Percentiles rank a stretch among this genome's conserved stretches.
These are phyloP conservation scores for Flexamia atlantica DNA, from an alignment of 2,888 invertebrate genomes.

Conservation along the genomic window DNA sequence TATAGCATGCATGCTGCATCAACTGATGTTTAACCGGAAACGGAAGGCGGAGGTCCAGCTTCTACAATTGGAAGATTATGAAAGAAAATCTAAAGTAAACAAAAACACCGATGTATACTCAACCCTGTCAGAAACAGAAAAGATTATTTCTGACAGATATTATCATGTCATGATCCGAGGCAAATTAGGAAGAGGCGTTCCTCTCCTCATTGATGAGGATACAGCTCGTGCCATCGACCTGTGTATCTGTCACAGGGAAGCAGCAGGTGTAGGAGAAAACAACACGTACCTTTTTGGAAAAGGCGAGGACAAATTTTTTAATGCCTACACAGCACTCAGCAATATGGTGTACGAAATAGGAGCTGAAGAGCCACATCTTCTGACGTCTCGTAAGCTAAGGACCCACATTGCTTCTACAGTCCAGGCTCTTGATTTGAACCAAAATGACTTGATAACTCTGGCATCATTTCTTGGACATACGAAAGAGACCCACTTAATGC, in stretches of 20 bases:
- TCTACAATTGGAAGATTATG: neutral
- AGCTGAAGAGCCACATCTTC: neutral
- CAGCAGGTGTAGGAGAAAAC: neutral
- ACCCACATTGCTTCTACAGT: neutral
- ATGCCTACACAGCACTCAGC: neutral
- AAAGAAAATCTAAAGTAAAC: neutral
- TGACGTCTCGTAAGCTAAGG: neutral
- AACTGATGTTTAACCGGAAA: neutral
- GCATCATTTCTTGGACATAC: neutral
- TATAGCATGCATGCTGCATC: neutral
- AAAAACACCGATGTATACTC: neutral
- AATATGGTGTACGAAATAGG: neutral
- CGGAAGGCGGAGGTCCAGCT: neutral
- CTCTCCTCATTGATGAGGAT: neutral
- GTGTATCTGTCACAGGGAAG: neutral
- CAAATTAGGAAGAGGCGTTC: conserved; percentile 3
- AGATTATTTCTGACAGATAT: neutral
- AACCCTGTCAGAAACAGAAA: neutral
- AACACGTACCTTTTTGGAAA: neutral
- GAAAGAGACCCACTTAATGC: neutral
- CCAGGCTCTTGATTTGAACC: neutral
- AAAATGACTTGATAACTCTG: neutral
- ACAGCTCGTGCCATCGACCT: neutral
- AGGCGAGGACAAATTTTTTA: neutral
- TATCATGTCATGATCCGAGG: conserved; percentile 6